These are phyloP conservation scores for Syngnathoides biaculeatus DNA, from an alignment of 2,113 vertebrate species.

Conservation along the genomic window DNA sequence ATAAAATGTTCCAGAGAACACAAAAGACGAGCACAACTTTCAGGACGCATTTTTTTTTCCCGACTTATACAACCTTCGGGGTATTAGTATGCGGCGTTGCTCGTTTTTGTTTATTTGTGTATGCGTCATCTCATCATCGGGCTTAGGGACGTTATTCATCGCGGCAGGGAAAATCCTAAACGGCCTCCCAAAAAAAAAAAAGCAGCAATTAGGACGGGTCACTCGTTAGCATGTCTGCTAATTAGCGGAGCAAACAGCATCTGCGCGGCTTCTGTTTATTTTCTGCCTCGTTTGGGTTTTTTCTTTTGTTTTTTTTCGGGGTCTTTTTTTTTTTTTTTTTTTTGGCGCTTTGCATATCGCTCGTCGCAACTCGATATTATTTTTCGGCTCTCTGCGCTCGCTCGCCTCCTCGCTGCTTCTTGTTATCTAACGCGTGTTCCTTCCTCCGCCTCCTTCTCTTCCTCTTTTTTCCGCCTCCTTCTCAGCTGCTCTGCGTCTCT, in stretches of 20 bases:
- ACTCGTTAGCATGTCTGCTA: conserved; percentile 36
- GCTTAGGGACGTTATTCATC: conserved; percentile 43
- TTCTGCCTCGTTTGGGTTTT: conserved; percentile 9
- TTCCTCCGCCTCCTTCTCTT: conserved; percentile 52
- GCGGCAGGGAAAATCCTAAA: conserved; percentile 38
- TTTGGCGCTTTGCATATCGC: conserved; percentile 48
- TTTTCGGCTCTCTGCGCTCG: conserved; percentile 43
- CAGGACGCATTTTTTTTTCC: background rate
- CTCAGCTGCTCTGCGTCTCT: conserved; percentile 64
- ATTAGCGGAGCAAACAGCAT: conserved; percentile 35
- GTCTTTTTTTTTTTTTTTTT: conserved; percentile 26
- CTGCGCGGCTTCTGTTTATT: conserved; percentile 25
- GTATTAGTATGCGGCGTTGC: background rate
- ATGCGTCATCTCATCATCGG: conserved; percentile 25
- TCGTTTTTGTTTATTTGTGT: conserved; percentile 23
- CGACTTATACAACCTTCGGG: background rate
- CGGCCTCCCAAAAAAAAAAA: conserved; percentile 27
- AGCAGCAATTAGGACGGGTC: conserved; percentile 41
- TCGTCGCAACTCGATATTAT: conserved; percentile 40
- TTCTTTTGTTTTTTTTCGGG: conserved; percentile 26
- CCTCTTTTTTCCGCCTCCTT: conserved; percentile 60
- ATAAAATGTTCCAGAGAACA: too few species aligned
- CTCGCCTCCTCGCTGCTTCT: conserved; percentile 57
- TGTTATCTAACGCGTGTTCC: conserved; percentile 62
- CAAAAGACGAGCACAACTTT: background rate